Base-by-base conservation (phyloP, 2,113 vertebrate genomes). In the Murina feae region DNA sequence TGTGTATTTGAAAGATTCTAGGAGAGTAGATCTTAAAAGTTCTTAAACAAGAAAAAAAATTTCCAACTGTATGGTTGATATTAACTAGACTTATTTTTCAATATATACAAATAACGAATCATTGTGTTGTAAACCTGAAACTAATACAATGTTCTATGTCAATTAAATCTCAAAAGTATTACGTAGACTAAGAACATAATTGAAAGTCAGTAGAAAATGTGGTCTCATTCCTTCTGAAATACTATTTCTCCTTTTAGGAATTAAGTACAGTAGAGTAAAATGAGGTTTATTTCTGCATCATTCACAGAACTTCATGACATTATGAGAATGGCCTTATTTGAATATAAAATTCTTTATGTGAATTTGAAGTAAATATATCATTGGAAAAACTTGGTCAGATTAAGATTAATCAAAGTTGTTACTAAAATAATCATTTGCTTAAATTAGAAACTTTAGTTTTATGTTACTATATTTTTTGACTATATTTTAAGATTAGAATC, bases 371-470 rank as follows among this genome's bases (percentile, higher is more conserved):
- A 74, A 89, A 65, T 75, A 85, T 49, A 30, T 76, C 28, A 82
- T 2, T 89, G 49, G 74, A 72, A 93, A 35, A 35, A 75, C 16
- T 81, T 89, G 58, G 32, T 72, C 35, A 84, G 18, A 69, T 65
- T 71, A 95, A 88, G 30, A 44, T 91, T 74, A 84, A 47, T 78
- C 10, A 44, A 66, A 65, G 1, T 60, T 87, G 42, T 63, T 85
- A 58, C 42, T 93, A 75, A 93, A 83, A 78, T 89, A 85, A 91
- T 7, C 21, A n/a, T 32, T 95, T 80, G 4, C 18, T 53, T 95
- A 68, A 28, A 20, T 79, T 55, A 86, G 18, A 80, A 74, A 66
- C 16, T 75, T 90, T 47, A 35, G 16, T 81, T 63, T 82, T 82
- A 42, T 82, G 58, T 63, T 63, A 4, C 9, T 10, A 32, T 63